Evolutionary conservation across 2,888 invertebrate genomes (phyloP).

Genomic region (Fragum whitleyi): DNA sequence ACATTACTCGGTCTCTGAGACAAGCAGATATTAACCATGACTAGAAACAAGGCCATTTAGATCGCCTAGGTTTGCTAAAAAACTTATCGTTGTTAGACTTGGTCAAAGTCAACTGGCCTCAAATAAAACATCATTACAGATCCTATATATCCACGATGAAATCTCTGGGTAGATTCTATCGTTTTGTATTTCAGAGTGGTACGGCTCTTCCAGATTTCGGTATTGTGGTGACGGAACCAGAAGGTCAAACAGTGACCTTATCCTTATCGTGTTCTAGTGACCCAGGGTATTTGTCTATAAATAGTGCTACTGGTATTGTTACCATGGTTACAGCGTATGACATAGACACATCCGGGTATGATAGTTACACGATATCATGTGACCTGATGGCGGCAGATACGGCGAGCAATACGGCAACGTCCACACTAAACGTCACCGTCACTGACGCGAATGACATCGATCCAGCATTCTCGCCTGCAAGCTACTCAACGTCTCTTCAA

Average conservation of each 20-base stretch:
- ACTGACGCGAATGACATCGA: slow-evolving; percentile 52
- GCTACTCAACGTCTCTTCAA: not conserved
- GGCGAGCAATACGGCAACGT: slow-evolving; percentile 45
- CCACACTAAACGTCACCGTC: slow-evolving; percentile 42
- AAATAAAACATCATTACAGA: too few relatives aligned
- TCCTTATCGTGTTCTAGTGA: slow-evolving; percentile 34
- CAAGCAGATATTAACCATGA: too few relatives aligned
- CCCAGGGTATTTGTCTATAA: slow-evolving; percentile 45
- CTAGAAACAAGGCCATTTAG: too few relatives aligned
- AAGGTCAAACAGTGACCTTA: slow-evolving; percentile 44
- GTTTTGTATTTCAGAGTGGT: slow-evolving; percentile 39
- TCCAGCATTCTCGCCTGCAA: slow-evolving; percentile 18
- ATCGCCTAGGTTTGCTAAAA: too few relatives aligned
- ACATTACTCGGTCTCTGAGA: too few relatives aligned
- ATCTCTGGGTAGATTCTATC: too few relatives aligned
- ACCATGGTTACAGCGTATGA: slow-evolving; percentile 53
- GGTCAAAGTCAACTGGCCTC: too few relatives aligned
- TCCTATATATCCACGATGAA: too few relatives aligned
- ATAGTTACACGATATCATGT: slow-evolving; percentile 54
- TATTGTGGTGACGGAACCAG: slow-evolving; percentile 52
- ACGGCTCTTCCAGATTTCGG: slow-evolving; percentile 41
- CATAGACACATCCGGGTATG: slow-evolving; percentile 35
- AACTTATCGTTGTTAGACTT: too few relatives aligned
- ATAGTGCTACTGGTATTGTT: slow-evolving; percentile 42
- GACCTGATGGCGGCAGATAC: slow-evolving; percentile 50